Evolutionary conservation across 2,888 invertebrate genomes (phyloP).

Genomic region (Xylophagus ater): DNA sequence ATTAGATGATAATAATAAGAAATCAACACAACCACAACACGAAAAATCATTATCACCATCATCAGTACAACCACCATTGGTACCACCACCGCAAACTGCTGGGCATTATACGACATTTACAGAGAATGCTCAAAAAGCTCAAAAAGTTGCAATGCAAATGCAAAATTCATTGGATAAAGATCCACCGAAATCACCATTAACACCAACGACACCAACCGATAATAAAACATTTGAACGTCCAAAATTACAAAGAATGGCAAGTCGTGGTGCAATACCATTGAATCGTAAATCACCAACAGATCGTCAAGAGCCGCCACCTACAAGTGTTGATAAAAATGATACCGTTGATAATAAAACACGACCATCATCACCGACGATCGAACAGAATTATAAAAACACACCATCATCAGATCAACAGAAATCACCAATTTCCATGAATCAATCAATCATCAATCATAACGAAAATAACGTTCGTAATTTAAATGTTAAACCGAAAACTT

Average conservation of each 20-base stretch:
- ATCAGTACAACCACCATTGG: too few relatives aligned
- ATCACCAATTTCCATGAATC: constrained; percentile 2
- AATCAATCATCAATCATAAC: constrained; percentile 2
- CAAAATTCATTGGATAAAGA: background rate
- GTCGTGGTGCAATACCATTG: constrained; percentile 1
- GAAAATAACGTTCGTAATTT: background rate
- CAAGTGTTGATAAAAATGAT: too few relatives aligned
- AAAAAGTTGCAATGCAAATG: background rate
- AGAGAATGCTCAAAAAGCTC: background rate
- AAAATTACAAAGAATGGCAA: constrained; percentile 1
- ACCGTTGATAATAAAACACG: too few relatives aligned
- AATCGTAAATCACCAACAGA: background rate
- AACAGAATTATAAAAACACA: background rate
- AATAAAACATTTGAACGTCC: background rate
- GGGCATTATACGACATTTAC: background rate
- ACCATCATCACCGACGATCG: background rate
- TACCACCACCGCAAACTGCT: too few relatives aligned
- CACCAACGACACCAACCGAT: background rate
- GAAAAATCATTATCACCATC: too few relatives aligned
- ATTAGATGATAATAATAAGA: too few relatives aligned
- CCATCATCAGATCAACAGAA: constrained; percentile 1
- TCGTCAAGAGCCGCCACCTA: too few relatives aligned
- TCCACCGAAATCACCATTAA: background rate
- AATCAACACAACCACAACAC: too few relatives aligned
- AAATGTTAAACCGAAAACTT: constrained; percentile 1